Base-by-base conservation (phyloP, 2,113 vertebrate species). In the Lasiurus borealis region DNA sequence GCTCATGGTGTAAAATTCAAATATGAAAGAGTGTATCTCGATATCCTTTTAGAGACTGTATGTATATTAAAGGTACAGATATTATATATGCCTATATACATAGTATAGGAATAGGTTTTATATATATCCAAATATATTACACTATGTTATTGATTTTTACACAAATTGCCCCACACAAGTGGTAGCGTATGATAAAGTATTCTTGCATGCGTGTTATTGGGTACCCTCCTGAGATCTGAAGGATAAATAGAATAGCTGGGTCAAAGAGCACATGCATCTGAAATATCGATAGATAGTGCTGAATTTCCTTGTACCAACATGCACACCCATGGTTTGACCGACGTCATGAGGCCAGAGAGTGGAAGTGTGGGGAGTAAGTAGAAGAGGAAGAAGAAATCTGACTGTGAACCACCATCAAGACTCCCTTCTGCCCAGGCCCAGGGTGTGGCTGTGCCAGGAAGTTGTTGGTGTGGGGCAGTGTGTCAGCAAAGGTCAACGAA, bases 141-240 rank as follows among this genome's bases (percentile, higher is more conserved):
- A 69, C 77, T 68, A 36, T 85, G 34, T 25, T 52, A 88, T 82
- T 81, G 34, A 89, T 92, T 88, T 95, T 88, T 54, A 78, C 13
- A 29, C 54, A 52, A 75, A 78, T 78, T 84, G 59, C 44, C 80
- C 44, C 19, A 72, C 46, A 83, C 8, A 57, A n/a, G 52, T 72
- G 31, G 40, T 77, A 59, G 29, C 31, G 48, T n/a, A 48, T 36
- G 59, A n/a, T 52, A 71, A 64, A 89, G 11, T 48, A 80, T 75
- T 48, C 71, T 71, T 86, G 48, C 3, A 36, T 25, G 27, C 16
- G 16, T 75, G 36, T 27, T 54, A 90, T 13, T 36, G 44, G 75
- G 44, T 52, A 89, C 3, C 57, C 15, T 78, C 72, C 27, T 76
- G 72, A 15, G 46, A 31, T 25, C 52, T 90, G 69, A 31, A 83